phyloP scores from a whole-genome alignment of 2,113 vertebrate species.

The Larimichthys polyactis region DNA sequence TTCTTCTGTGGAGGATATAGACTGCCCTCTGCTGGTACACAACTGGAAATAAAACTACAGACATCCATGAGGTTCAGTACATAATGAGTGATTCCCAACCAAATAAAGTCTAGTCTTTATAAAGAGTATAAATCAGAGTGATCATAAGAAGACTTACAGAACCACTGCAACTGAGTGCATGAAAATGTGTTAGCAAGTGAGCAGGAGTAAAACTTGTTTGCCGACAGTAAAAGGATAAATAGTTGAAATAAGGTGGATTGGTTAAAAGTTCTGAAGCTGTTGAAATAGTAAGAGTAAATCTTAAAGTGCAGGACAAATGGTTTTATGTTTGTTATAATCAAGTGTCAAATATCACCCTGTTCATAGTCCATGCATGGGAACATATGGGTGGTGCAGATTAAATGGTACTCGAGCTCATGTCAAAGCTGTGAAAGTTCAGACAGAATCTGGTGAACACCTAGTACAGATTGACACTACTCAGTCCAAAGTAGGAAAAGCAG shows the following conservation, averaged over 20 bases:
- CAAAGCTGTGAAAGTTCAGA: neutral
- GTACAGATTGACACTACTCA: neutral
- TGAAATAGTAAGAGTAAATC: neutral
- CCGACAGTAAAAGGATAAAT: no score
- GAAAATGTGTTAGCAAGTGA: no score
- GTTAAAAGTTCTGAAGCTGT: neutral
- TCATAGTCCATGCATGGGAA: neutral
- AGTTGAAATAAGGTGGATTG: neutral
- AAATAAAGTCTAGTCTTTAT: no score
- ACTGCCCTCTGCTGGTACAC: constrained; percentile 63
- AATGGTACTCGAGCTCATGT: neutral
- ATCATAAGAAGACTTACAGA: no score
- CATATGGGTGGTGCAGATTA: neutral
- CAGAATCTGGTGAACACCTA: neutral
- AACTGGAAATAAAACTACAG: neutral
- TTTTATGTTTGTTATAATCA: neutral
- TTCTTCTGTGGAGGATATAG: neutral
- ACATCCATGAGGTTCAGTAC: neutral
- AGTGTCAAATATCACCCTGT: neutral
- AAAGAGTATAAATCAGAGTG: no score
- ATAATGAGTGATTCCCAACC: neutral
- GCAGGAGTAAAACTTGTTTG: no score
- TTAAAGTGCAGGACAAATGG: neutral
- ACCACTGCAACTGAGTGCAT: no score
- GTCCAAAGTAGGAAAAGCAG: constrained; percentile 45